Conservation (phyloP, 2,888 invertebrate species). For the Dicyrtomina minuta region DNA sequence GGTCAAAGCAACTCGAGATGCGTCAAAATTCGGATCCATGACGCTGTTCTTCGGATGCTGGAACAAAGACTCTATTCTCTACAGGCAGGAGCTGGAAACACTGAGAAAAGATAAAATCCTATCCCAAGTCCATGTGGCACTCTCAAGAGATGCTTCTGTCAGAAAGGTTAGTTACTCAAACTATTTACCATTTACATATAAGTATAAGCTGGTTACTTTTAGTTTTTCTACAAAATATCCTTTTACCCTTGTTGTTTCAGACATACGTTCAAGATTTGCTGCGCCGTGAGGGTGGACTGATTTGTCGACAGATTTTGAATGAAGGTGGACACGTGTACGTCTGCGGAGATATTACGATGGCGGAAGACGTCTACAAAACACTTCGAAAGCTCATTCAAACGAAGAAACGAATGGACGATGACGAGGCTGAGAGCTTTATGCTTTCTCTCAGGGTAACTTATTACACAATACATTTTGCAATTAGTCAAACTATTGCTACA, state of each 20-base stretch:
- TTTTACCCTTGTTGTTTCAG: slow-evolving; percentile 59
- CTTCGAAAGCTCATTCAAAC: slow-evolving; percentile 76
- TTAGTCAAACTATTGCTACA: too few species aligned
- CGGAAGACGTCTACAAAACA: slow-evolving; percentile 88
- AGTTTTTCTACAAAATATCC: not conserved
- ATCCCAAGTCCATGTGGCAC: slow-evolving; percentile 74
- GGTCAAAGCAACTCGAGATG: not conserved
- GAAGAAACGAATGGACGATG: slow-evolving; percentile 71
- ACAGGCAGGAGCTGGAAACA: slow-evolving; percentile 74
- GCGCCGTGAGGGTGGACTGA: slow-evolving; percentile 72
- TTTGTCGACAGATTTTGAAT: slow-evolving; percentile 73
- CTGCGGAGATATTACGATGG: slow-evolving; percentile 96
- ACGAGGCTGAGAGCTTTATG: slow-evolving; percentile 81
- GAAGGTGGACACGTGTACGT: slow-evolving; percentile 88
- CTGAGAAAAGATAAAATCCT: slow-evolving; percentile 71
- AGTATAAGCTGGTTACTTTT: too few species aligned
- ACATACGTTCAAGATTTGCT: slow-evolving; percentile 90
- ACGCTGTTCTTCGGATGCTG: slow-evolving; percentile 91
- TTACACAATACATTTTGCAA: too few species aligned
- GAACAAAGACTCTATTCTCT: slow-evolving; percentile 67
- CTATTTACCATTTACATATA: too few species aligned
- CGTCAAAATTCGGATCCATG: slow-evolving; percentile 61
- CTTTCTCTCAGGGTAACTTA: slow-evolving; percentile 74
- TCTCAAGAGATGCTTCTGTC: slow-evolving; percentile 70
- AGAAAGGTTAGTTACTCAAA: slow-evolving; percentile 66